Evolutionary conservation across 23 tunicate genomes (phyloP), one percentile per base, ranked within the genome.

Genomic region (Botrylloides violaceus): DNA sequence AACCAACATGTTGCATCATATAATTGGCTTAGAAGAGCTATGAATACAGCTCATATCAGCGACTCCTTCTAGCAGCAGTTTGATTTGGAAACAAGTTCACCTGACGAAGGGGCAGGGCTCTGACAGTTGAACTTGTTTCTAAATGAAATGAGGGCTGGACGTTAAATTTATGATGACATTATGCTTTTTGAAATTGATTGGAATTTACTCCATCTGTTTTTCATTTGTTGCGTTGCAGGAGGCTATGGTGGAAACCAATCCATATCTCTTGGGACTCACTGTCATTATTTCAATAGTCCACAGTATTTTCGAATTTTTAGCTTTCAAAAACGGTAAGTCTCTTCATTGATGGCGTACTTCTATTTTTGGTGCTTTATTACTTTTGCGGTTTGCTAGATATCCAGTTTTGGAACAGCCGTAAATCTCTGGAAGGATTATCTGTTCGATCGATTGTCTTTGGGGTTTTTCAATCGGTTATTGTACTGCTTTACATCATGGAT

Each of bases 391-490:
- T 68, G 21, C 4, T 31, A 68, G 74, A 95, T 58, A 95, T 95
- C 56, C 99, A 95, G 83, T 95, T 95, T 58, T 95, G 99, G 99
- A 95, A 87, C 34, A 58, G 84, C 30, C 74, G 99, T 20, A 71
- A 95, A 58, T 64, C 94, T 34, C 56, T 95, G 23, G 91, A 77
- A 70, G 99, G 98, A 28, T 80, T 93, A 22, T 93, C 98, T 7
- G 93, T 93, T 27, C 84, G 98, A 30, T 81, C 98, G 2, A 68
- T 86, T 37, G 29, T 81, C 18, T 86, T 81, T 36, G 80, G 80
- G 31, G 83, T 81, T 19, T 77, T 93, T 49, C 84, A 79, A 33
- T 77, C 87, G 2, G 71, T 93, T 23, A 87, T 93, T 28, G 98
- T 86, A 19, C 70, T 93, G 6, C 76, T 93, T 29, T 93, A 93